Evolutionary conservation across 2,888 invertebrate genomes (phyloP), one percentile per base, ranked within the genome.

Genomic region (Acholoe squamosa): DNA sequence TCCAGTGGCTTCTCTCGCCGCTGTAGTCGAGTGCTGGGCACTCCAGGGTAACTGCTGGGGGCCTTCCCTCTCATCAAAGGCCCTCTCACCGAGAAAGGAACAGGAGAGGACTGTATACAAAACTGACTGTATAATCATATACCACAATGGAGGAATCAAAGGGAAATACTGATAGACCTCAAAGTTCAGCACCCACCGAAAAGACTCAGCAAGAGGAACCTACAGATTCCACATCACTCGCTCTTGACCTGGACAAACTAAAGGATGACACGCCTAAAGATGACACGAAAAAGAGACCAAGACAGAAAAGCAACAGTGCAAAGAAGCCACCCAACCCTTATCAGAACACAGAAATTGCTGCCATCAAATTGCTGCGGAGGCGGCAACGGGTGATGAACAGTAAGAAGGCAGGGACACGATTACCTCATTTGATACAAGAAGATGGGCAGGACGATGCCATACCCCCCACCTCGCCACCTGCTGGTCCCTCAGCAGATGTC

Each of bases 311-410:
- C 10, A 43, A 3, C 43, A 43, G 43, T 43, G 14, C 71, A 0
- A 25, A 71, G 33, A 80, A 80, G 43, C 33, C 14, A n/a, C 86
- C 25, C 1, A 86, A 86, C 28, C 86, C 86, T 28, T 86, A 86
- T 28, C 28, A 28, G 31, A 54, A 86, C 86, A 86, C 86, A 1
- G 54, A 86, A 5, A 52, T 86, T 10, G 86, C 52, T 12, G 86
- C 86, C 86, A 86, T 86, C 22, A 86, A 54, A 28, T 12, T 56
- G 28, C 86, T 86, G 10, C 3, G 54, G 19, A 52, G 52, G 31
- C 52, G 56, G 25, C 52, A 52, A 28, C 3, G 52, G 28, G 86
- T 54, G 54, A 19, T 28, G 0, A 52, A 86, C 25, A 54, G n/a
- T 10, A 52, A n/a, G 54, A 28, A 16, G 22, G 33, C 33, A 10